phyloP scores from a whole-genome alignment of 1,140 invertebrate genomes.

The Macrobrachium rosenbergii region DNA sequence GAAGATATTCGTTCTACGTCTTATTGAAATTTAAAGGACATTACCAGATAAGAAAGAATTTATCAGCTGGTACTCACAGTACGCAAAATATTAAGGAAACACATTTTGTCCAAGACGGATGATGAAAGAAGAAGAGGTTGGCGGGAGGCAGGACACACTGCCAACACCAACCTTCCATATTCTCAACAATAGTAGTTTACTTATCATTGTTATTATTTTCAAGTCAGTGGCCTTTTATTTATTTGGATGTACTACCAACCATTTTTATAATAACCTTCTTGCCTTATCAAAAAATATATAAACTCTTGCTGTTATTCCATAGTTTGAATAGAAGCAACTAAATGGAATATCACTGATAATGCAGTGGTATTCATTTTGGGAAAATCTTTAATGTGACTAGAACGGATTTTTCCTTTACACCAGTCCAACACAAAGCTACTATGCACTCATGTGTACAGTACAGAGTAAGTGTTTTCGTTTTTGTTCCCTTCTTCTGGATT shows the following conservation, averaged over 20 bases:
- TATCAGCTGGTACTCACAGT: neutral
- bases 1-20: neutral
- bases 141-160: slow-evolving; percentile 17
- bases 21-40: too few species aligned
- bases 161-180: slow-evolving; percentile 29
- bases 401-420: slow-evolving; percentile 54
- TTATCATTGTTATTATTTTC: slow-evolving; percentile 23
- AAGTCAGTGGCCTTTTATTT: slow-evolving; percentile 48
- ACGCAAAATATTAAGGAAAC: neutral
- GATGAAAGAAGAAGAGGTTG: neutral
- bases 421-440: slow-evolving; percentile 48
- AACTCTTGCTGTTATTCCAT: slow-evolving; percentile 38
- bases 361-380: slow-evolving; percentile 41
- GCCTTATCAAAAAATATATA: slow-evolving; percentile 61
- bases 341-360: slow-evolving; percentile 29
- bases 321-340: slow-evolving; percentile 53
- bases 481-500: slow-evolving; percentile 17
- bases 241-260: slow-evolving; percentile 39
- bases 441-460: slow-evolving; percentile 19
- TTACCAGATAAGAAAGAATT: too few species aligned
- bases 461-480: slow-evolving; percentile 23
- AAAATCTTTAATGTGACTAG: slow-evolving; percentile 57
- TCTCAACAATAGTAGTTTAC: slow-evolving; percentile 4
- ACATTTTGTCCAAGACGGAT: slow-evolving; percentile 29
- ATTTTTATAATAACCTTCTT: slow-evolving; percentile 40